phyloP scores from a whole-genome alignment of 2,888 invertebrate genomes.

The Epinotia nisella region DNA sequence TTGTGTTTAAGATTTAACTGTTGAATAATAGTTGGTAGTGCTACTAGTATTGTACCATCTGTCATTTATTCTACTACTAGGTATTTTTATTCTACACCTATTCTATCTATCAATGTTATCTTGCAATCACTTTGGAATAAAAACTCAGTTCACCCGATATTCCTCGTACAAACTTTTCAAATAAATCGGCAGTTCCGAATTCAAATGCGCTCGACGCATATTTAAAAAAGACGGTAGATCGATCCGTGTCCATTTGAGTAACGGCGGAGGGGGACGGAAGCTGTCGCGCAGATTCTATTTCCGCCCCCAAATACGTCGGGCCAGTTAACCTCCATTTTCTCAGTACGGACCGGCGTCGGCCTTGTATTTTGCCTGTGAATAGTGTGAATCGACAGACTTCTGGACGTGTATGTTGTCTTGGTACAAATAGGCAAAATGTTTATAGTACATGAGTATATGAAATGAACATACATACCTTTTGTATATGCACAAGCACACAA shows the following conservation, averaged over 20 bases:
- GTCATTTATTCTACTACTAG: no score
- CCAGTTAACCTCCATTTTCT: slow-evolving; percentile 39
- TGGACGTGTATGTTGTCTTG: neutral
- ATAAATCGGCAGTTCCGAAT: slow-evolving; percentile 19
- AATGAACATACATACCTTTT: no score
- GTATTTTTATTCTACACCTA: neutral
- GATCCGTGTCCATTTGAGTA: slow-evolving; percentile 41
- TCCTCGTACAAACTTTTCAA: slow-evolving; percentile 16
- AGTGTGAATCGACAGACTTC: slow-evolving; percentile 2
- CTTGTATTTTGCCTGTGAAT: slow-evolving; percentile 13
- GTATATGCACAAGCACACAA: no score
- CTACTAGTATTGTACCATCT: no score
- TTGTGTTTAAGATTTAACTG: no score
- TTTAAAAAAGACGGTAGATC: slow-evolving; percentile 41
- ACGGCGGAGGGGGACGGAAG: slow-evolving; percentile 37
- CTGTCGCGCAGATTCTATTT: slow-evolving; percentile 38
- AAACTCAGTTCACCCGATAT: slow-evolving; percentile 3
- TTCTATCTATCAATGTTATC: neutral
- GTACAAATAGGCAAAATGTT: neutral
- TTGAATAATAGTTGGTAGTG: no score
- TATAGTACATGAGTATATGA: neutral
- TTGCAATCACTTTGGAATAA: neutral
- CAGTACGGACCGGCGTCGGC: slow-evolving; percentile 18
- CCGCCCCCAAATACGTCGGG: slow-evolving; percentile 29
- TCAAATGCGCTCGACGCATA: slow-evolving; percentile 28